These are phyloP conservation scores for Trypoxylus dichotomus DNA, from an alignment of 1,140 invertebrate genomes.

Conservation along the genomic window DNA sequence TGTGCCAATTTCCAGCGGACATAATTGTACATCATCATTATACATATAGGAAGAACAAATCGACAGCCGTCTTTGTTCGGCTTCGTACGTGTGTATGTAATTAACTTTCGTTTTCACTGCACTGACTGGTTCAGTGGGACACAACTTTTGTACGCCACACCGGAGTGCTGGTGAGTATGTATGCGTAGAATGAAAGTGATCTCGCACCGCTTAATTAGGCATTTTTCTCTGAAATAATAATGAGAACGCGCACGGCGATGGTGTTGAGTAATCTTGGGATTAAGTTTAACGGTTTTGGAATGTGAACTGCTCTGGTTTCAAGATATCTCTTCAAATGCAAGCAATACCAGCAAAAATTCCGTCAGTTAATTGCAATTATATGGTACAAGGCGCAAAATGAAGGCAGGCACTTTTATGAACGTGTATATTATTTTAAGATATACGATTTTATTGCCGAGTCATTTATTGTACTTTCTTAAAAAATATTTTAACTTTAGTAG, in stretches of 20 bases:
- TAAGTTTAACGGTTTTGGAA: neutral
- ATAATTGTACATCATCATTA: neutral
- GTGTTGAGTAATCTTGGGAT: neutral
- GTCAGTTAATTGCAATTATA: no score
- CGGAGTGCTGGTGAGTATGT: neutral
- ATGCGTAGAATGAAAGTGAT: constrained; percentile 30
- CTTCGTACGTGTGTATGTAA: neutral
- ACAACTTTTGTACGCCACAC: constrained; percentile 27
- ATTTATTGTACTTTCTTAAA: no score
- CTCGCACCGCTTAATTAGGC: constrained; percentile 11
- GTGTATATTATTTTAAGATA: no score
- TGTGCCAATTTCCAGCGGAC: neutral
- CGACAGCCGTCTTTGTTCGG: constrained; percentile 6
- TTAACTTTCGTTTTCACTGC: constrained; percentile 32
- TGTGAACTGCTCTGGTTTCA: neutral
- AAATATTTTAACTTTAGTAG: no score
- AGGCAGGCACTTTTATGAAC: no score
- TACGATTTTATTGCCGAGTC: no score
- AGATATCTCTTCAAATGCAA: neutral
- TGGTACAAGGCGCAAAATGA: no score
- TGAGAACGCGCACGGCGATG: neutral
- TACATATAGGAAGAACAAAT: constrained; percentile 27
- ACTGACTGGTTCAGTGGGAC: constrained; percentile 32
- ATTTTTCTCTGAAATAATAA: constrained; percentile 14
- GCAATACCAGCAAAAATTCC: neutral